Evolutionary conservation across 92 coral and sea anemone species (phyloP).

Genomic region (Micromussa lordhowensis): DNA sequence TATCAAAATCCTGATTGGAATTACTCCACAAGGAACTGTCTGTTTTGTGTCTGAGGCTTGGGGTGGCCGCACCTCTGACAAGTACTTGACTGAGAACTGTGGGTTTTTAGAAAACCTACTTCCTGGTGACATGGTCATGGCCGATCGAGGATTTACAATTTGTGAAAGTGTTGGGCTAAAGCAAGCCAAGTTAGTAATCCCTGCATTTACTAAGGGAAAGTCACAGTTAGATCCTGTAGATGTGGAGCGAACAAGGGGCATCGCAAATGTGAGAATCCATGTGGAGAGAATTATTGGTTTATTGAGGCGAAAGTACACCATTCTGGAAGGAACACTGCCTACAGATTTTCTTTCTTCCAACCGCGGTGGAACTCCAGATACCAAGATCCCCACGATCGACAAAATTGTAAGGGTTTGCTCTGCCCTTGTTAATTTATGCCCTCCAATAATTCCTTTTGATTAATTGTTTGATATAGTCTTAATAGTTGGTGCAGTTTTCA

Average conservation of each 20-base stretch:
- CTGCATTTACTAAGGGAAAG: too few relatives aligned
- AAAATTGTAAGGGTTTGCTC: constrained; percentile 68
- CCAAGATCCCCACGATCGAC: constrained; percentile 59
- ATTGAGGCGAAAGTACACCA: too few relatives aligned
- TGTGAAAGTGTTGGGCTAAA: too few relatives aligned
- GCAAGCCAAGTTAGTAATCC: too few relatives aligned
- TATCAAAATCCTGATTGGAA: constrained; percentile 63
- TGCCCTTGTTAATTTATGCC: constrained; percentile 68
- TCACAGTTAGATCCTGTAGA: too few relatives aligned
- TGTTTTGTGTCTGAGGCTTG: constrained; percentile 57
- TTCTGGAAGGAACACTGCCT: constrained; percentile 15
- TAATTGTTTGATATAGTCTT: constrained; percentile 14
- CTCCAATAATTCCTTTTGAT: constrained; percentile 71
- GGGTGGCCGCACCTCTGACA: too few relatives aligned
- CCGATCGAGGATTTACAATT: neutral
- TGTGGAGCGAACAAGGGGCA: too few relatives aligned
- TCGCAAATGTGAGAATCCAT: too few relatives aligned
- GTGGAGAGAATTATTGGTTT: too few relatives aligned
- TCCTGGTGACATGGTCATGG: constrained; percentile 1
- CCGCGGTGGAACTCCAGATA: constrained; percentile 35
- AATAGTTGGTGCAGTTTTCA: constrained; percentile 27
- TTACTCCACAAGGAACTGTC: constrained; percentile 69
- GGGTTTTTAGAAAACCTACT: too few relatives aligned
- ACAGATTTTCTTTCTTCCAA: constrained; percentile 11
- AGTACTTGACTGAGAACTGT: too few relatives aligned